These are phyloP conservation scores for Acrobasis suavella DNA, from an alignment of 2,888 invertebrate genomes.

Conservation along the genomic window DNA sequence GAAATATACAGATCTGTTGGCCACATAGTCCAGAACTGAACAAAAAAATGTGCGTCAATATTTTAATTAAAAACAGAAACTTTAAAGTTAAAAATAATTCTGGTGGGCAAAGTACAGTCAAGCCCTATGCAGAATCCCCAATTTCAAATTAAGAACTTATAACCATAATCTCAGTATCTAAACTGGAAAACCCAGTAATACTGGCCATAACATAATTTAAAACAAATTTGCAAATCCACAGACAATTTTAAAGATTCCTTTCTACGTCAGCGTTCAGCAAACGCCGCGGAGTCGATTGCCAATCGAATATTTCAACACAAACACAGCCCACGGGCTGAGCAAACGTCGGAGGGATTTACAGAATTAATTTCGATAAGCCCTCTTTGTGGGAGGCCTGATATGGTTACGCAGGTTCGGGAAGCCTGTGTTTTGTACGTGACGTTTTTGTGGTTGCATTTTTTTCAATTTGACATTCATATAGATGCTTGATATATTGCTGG, in stretches of 20 bases:
- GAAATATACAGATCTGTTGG: too few relatives aligned
- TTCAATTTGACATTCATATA: too few relatives aligned
- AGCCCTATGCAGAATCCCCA: background rate
- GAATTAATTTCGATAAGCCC: conserved; percentile 18
- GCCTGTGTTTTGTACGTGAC: conserved; percentile 3
- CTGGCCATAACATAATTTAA: background rate
- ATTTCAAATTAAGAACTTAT: background rate
- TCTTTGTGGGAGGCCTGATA: conserved; percentile 1
- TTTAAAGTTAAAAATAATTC: background rate
- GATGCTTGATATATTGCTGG: too few relatives aligned
- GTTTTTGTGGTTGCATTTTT: background rate
- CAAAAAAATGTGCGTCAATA: too few relatives aligned
- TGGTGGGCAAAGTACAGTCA: background rate
- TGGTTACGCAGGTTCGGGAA: background rate
- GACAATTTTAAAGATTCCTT: background rate
- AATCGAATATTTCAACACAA: conserved; percentile 15
- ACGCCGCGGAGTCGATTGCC: conserved; percentile 1
- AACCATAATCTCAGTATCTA: background rate
- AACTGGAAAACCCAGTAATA: background rate
- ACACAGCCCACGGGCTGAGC: conserved; percentile 16
- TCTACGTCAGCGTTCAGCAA: conserved; percentile 5
- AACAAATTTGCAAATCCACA: background rate
- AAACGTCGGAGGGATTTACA: conserved; percentile 14
- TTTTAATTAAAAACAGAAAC: background rate
- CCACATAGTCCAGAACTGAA: background rate